phyloP scores from a whole-genome alignment of 2,888 invertebrate species.

The Celastrina argiolus region DNA sequence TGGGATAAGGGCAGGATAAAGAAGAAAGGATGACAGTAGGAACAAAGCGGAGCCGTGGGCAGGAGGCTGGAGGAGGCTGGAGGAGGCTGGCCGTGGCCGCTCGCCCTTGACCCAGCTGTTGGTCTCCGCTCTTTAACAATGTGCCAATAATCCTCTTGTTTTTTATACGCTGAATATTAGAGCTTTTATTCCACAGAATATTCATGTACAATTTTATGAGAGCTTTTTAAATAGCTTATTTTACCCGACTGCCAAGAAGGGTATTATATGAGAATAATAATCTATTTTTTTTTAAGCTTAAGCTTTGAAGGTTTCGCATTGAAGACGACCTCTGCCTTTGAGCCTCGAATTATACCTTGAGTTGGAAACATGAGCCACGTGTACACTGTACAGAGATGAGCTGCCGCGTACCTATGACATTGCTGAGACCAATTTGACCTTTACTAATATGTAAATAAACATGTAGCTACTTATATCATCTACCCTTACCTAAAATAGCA shows the following conservation, averaged over 20 bases:
- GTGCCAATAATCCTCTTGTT: constrained; percentile 38
- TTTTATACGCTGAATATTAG: constrained; percentile 25
- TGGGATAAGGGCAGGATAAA: too few relatives aligned
- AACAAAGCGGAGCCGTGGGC: constrained; percentile 6
- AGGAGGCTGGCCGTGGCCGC: constrained; percentile 43
- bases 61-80: constrained; percentile 25
- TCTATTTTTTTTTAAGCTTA: not conserved
- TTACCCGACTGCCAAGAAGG: too few relatives aligned
- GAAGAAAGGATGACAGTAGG: not conserved
- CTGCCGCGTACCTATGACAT: not conserved
- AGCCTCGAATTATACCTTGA: not conserved
- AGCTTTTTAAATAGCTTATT: not conserved
- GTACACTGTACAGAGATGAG: not conserved
- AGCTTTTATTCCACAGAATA: constrained; percentile 21
- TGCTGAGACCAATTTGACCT: not conserved
- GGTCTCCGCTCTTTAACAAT: constrained; percentile 42
- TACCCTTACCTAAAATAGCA: too few relatives aligned
- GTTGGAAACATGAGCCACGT: not conserved
- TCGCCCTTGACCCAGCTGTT: constrained; percentile 60
- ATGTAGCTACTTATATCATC: too few relatives aligned
- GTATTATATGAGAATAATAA: too few relatives aligned
- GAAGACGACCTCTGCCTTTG: not conserved
- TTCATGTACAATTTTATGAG: not conserved
- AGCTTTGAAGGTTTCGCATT: not conserved
- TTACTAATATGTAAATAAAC: too few relatives aligned